Conservation (phyloP, 2,888 invertebrate species). For the Xylophagus ater region DNA sequence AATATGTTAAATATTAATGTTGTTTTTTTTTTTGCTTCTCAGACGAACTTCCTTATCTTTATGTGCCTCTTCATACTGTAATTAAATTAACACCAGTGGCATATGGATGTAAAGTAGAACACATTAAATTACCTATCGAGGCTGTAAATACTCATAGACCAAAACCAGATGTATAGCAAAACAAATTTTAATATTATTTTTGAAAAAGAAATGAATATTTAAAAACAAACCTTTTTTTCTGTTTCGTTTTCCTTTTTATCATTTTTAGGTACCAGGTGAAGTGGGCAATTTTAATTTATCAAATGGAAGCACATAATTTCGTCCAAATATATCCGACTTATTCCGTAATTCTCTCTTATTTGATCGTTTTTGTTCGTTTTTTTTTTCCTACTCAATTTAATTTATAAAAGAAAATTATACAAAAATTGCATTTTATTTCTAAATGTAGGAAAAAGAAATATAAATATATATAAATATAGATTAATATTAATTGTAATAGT, state of each 20-base stretch:
- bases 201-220: background rate
- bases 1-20: background rate
- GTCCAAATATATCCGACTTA: no score
- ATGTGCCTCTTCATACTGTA: conserved; percentile 87
- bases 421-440: no score
- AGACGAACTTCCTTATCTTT: conserved; percentile 83
- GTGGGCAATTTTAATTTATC: no score
- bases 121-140: conserved; percentile 79
- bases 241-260: background rate
- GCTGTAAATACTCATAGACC: conserved; percentile 95
- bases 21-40: conserved; percentile 23
- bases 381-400: no score
- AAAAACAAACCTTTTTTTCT: no score
- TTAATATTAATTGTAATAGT: no score
- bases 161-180: conserved; percentile 62
- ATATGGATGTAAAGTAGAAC: conserved; percentile 94
- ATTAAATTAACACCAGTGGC: conserved; percentile 97
- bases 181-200: background rate
- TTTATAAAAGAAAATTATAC: no score
- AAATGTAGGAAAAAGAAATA: no score
- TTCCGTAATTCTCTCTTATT: no score
- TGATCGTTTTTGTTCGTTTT: no score
- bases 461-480: no score
- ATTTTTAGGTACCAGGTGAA: conserved; percentile 14
- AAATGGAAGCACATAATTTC: no score